Evolutionary conservation across 1,140 invertebrate genomes (phyloP).

Genomic region (Pararge aegeria): DNA sequence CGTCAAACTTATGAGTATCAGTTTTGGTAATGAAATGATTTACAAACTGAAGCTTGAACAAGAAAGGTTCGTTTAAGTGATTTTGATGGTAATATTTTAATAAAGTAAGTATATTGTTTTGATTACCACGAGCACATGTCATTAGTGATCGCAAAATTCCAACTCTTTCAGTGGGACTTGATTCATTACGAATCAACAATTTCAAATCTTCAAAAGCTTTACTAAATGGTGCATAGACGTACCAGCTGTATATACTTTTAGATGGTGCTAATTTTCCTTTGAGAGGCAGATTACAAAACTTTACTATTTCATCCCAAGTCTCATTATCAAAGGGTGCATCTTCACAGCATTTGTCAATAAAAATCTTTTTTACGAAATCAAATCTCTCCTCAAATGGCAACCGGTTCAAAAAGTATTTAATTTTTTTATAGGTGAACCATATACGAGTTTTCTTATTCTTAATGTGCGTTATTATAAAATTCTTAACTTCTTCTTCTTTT

Average conservation of each 20-base stretch:
- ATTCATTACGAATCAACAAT: constrained; percentile 45
- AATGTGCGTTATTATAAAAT: constrained; percentile 38
- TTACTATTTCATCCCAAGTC: not conserved
- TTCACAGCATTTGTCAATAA: constrained; percentile 41
- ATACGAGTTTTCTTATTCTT: constrained; percentile 29
- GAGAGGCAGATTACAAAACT: not conserved
- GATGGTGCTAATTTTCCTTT: constrained; percentile 2
- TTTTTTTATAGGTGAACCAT: constrained; percentile 33
- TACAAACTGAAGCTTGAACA: constrained; percentile 49
- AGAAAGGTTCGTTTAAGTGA: constrained; percentile 57
- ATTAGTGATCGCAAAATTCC: constrained; percentile 43
- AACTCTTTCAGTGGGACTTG: constrained; percentile 40
- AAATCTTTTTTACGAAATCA: constrained; percentile 43
- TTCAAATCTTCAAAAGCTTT: constrained; percentile 47
- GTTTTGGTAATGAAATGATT: constrained; percentile 38
- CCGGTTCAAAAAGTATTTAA: constrained; percentile 43
- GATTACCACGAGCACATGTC: constrained; percentile 32
- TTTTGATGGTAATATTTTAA: constrained; percentile 48
- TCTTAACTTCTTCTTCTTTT: constrained; percentile 38
- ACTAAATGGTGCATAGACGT: constrained; percentile 47
- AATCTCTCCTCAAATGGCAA: constrained; percentile 44
- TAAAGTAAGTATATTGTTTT: constrained; percentile 36
- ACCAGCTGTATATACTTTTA: constrained; percentile 47
- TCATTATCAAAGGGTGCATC: constrained; percentile 3
- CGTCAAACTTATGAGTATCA: constrained; percentile 32